Percentiles rank a stretch among this genome's conserved stretches.
These are phyloP conservation scores for Macrophya annulata DNA, from an alignment of 2,888 invertebrate genomes.

Conservation along the genomic window DNA sequence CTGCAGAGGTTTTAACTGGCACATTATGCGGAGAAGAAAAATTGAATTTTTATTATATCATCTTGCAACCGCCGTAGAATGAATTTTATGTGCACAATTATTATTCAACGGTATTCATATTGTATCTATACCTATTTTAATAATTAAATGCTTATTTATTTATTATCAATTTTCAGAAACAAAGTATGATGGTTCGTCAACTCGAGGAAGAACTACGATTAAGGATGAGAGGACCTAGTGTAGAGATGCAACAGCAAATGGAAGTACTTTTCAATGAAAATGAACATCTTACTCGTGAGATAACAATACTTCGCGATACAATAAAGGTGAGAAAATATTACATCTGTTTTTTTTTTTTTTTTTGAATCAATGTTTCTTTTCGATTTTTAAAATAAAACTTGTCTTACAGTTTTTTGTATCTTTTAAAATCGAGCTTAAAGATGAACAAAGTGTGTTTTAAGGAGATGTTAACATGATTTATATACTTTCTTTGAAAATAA, in stretches of 20 bases:
- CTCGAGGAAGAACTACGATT: constrained; percentile 95
- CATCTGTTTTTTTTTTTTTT: neutral
- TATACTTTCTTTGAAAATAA: neutral
- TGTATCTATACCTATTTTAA: too few species aligned
- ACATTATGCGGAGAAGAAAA: neutral
- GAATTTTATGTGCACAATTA: too few species aligned
- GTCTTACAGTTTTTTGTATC: neutral
- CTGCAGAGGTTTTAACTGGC: neutral
- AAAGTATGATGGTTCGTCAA: constrained; percentile 96
- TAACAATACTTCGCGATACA: constrained; percentile 95
- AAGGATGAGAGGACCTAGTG: constrained; percentile 93
- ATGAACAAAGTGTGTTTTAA: neutral
- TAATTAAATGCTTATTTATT: constrained; percentile 15
- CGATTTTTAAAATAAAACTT: neutral
- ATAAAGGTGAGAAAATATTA: constrained; percentile 86
- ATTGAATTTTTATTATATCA: neutral
- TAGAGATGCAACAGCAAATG: constrained; percentile 96
- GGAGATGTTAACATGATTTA: neutral
- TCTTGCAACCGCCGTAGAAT: too few species aligned
- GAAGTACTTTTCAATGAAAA: constrained; percentile 96
- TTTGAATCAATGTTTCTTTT: too few species aligned
- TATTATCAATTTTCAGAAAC: constrained; percentile 87
- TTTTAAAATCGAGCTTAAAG: neutral
- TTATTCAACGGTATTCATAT: too few species aligned
- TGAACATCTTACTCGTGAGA: constrained; percentile 96